Conservation (phyloP, 2,113 vertebrate genomes). For the Dromaius novaehollandiae region DNA sequence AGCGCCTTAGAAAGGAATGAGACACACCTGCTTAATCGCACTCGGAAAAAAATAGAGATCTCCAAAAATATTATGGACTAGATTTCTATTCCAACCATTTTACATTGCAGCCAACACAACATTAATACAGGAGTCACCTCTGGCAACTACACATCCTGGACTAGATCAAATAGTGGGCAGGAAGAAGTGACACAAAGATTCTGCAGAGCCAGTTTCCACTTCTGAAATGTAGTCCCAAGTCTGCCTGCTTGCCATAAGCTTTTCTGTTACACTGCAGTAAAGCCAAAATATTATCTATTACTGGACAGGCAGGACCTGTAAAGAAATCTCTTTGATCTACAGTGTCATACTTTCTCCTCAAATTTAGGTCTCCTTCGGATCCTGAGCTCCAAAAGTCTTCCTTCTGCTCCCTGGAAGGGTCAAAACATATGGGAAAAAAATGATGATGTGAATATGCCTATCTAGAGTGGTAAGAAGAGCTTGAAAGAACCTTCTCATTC, state of each 20-base stretch:
- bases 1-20: not conserved
- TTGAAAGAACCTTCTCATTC: not conserved
- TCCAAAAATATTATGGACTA: not conserved
- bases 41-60: not conserved
- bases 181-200: conserved; percentile 12
- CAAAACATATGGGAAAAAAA: not conserved
- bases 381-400: not conserved
- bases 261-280: not conserved
- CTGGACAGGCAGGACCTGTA: not conserved
- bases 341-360: not conserved
- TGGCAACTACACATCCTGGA: not conserved
- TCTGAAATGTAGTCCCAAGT: not conserved
- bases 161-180: not conserved
- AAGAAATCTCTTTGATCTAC: not conserved
- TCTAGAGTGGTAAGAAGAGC: not conserved
- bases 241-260: not conserved
- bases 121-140: not conserved
- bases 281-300: not conserved
- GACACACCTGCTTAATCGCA: not conserved
- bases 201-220: not conserved
- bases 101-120: not conserved
- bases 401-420: not conserved
- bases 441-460: fast-evolving
- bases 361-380: not conserved
- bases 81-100: not conserved